Percentiles rank a stretch among this genome's conserved stretches.
Evolutionary conservation across 2,797 vertebrate species (phyloP).

Genomic region (Neostethus bicornis): DNA sequence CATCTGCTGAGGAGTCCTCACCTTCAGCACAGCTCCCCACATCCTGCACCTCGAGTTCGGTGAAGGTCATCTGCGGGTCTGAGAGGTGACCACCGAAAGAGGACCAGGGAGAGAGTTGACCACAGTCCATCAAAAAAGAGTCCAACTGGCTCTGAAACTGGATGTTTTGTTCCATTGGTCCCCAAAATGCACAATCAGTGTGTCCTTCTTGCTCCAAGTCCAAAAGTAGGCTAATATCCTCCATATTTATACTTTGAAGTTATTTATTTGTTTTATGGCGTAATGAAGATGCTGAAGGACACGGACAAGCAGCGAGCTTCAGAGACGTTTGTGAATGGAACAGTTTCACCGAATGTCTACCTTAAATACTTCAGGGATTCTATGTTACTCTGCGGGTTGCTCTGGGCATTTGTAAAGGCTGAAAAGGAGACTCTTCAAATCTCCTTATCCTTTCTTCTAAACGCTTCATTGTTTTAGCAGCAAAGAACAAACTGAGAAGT

Average conservation of each 20-base stretch:
- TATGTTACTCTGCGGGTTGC: slow-evolving; percentile 55
- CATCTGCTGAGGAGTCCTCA: slow-evolving; percentile 69
- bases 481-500: slow-evolving; percentile 69
- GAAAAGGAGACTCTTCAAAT: slow-evolving; percentile 75
- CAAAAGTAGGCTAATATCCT: slow-evolving; percentile 66
- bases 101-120: slow-evolving; percentile 69
- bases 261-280: neutral
- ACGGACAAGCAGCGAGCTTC: neutral
- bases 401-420: slow-evolving; percentile 62
- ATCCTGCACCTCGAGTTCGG: slow-evolving; percentile 64
- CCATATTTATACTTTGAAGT: slow-evolving; percentile 54
- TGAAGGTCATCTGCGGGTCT: slow-evolving; percentile 68
- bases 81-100: slow-evolving; percentile 66
- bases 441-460: slow-evolving; percentile 63
- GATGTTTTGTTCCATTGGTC: slow-evolving; percentile 61
- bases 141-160: slow-evolving; percentile 76
- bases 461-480: slow-evolving; percentile 68
- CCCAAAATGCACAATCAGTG: slow-evolving; percentile 78
- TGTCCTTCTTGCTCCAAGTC: slow-evolving; percentile 69
- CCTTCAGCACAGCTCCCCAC: slow-evolving; percentile 66
- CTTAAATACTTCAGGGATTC: slow-evolving; percentile 76
- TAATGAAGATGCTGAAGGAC: neutral
- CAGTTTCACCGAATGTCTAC: slow-evolving; percentile 34
- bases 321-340: slow-evolving; percentile 36
- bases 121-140: slow-evolving; percentile 70